Base-by-base conservation (phyloP, 2,113 vertebrate species). In the Platichthys flesus region DNA sequence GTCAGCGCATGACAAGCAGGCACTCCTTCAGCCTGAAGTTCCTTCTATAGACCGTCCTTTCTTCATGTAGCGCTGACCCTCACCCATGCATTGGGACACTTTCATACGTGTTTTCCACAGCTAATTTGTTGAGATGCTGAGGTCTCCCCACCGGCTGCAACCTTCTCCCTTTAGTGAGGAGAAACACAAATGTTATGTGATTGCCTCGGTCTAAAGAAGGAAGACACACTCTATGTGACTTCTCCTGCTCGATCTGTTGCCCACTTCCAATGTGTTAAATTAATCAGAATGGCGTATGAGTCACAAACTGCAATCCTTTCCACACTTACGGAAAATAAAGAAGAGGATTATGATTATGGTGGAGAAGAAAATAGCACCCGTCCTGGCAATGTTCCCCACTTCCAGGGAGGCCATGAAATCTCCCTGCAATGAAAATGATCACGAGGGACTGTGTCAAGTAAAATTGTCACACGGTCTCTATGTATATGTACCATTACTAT, bases 21-120 rank as follows among this genome's bases (percentile, higher is more conserved):
- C 4, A 31, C 35, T 54, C 16, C 35, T 57, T 31, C 56, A 64
- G 12, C 9, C 4, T 71, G 14, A 40, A n/a, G 20, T 23, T 52
- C 14, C 23, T 31, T 35, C 15, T 40, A 18, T 51, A n/a, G 37
- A 65, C n/a, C 24, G 20, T 69, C 13, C n/a, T 61, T 63, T 42
- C n/a, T 20, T 55, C 12, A 37, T 13, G 3, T 67, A 13, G 7
- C 20, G 3, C 21, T 57, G 21, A 35, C 31, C 28, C 18, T 78
- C 57, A 49, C 62, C 62, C 47, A 65, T 13, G 65, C 47, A 65
- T 10, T 6, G 49, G 35, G 3, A 84, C 3, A 20, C 61, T 68
- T 28, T 90, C 85, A n/a, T 91, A 92, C 42, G 85, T 37, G 72
- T 88, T 90, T 31, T 89, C 85, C 45, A 26, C 45, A 5, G 68